Conservation (phyloP, 2,113 vertebrate genomes). For the Casuarius casuarius region DNA sequence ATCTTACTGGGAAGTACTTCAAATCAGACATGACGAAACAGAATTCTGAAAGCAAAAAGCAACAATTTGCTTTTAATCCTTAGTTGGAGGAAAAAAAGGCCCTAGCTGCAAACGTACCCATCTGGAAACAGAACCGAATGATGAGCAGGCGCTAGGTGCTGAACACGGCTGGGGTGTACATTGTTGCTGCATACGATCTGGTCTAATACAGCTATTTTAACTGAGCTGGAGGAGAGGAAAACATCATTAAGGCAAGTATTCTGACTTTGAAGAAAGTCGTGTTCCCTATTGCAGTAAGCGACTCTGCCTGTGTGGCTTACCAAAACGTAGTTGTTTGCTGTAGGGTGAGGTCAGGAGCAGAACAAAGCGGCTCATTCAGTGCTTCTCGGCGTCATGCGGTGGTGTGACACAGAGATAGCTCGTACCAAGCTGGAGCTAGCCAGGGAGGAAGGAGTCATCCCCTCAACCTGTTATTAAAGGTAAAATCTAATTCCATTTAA, state of each 20-base stretch:
- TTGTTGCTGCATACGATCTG: not conserved
- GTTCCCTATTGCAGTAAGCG: not conserved
- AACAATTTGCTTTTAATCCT: not conserved
- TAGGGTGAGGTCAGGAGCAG: slow-evolving; percentile 47
- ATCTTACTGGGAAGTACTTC: accelerated
- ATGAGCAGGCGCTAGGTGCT: not conserved
- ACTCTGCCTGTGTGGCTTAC: slow-evolving; percentile 8
- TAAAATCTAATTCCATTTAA: not conserved
- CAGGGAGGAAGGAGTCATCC: not conserved
- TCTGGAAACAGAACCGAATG: not conserved
- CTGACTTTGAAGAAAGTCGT: not conserved
- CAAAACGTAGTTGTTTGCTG: slow-evolving; percentile 32
- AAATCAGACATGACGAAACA: not conserved
- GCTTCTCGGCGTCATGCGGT: slow-evolving; percentile 30
- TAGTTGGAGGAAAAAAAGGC: not conserved
- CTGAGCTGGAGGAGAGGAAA: not conserved
- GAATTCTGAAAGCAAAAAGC: not conserved
- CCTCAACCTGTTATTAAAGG: not conserved
- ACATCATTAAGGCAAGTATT: not conserved
- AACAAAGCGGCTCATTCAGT: slow-evolving; percentile 54
- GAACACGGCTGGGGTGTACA: not conserved
- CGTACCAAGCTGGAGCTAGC: slow-evolving; percentile 45
- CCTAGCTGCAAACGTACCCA: not conserved
- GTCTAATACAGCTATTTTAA: not conserved
- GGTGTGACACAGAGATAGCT: slow-evolving; percentile 10